Conservation (phyloP, 2,888 invertebrate genomes). For the Leucophenga maculata region DNA sequence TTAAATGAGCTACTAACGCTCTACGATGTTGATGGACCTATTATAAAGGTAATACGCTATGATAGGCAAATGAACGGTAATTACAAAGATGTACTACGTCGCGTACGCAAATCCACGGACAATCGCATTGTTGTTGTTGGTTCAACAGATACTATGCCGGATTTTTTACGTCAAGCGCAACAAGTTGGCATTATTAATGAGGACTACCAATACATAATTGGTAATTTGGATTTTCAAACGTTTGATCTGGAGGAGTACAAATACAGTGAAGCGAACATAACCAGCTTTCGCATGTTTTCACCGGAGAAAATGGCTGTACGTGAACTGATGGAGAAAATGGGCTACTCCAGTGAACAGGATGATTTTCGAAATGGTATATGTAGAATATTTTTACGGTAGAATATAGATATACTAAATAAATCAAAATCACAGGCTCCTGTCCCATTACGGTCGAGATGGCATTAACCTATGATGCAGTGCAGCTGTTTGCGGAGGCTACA, state of each 20-base stretch:
- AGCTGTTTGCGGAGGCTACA: constrained; percentile 84
- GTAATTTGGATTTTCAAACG: constrained; percentile 80
- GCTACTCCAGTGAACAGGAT: constrained; percentile 52
- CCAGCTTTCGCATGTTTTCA: constrained; percentile 80
- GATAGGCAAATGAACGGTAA: constrained; percentile 79
- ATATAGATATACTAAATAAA: too few relatives aligned
- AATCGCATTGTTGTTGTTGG: constrained; percentile 83
- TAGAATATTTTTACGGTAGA: too few relatives aligned
- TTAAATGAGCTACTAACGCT: constrained; percentile 82
- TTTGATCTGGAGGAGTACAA: constrained; percentile 82
- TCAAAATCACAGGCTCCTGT: constrained; percentile 70
- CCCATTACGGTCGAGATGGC: constrained; percentile 79
- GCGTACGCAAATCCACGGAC: constrained; percentile 79
- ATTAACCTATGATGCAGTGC: constrained; percentile 87
- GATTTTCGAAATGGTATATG: constrained; percentile 58
- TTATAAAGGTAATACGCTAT: constrained; percentile 77
- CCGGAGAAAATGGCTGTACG: constrained; percentile 75
- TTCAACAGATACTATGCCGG: constrained; percentile 75
- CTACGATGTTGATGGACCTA: constrained; percentile 75
- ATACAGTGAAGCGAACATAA: constrained; percentile 88
- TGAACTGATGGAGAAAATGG: constrained; percentile 60
- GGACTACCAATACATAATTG: constrained; percentile 87
- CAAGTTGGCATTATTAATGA: constrained; percentile 97
- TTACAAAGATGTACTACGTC: constrained; percentile 78
- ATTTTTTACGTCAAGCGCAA: constrained; percentile 83